Evolutionary conservation across 2,888 invertebrate species (phyloP).

Genomic region (Cybosia mesomella): DNA sequence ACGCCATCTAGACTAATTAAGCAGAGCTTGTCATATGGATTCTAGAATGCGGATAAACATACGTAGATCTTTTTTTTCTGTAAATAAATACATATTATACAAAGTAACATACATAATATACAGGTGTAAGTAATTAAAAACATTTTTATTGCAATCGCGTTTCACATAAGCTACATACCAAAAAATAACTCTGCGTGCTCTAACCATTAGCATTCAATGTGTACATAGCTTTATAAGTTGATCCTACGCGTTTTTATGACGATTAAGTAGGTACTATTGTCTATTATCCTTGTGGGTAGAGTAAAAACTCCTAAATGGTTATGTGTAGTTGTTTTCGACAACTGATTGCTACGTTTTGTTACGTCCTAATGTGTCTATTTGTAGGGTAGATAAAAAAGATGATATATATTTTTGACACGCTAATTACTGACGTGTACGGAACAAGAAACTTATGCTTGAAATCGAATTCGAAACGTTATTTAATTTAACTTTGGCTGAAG

Average conservation of each 20-base stretch:
- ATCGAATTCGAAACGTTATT: conserved; percentile 8
- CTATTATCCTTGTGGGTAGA: conserved; percentile 55
- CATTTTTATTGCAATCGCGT: too few species aligned
- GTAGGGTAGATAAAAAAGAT: conserved; percentile 22
- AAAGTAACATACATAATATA: too few species aligned
- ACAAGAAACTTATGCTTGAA: conserved; percentile 9
- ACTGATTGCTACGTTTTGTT: conserved; percentile 34
- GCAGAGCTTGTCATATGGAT: too few species aligned
- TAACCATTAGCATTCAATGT: background rate
- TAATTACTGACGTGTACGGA: conserved; percentile 7
- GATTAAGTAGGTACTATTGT: conserved; percentile 58
- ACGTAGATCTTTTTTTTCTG: too few species aligned
- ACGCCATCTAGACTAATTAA: too few species aligned
- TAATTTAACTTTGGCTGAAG: background rate
- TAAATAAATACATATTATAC: too few species aligned
- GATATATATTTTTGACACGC: conserved; percentile 24
- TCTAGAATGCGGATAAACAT: too few species aligned
- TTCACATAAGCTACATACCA: background rate
- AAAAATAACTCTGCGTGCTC: background rate
- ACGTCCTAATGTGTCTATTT: conserved; percentile 32
- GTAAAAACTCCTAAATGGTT: conserved; percentile 50
- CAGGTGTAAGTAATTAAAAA: too few species aligned
- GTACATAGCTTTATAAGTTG: conserved; percentile 26
- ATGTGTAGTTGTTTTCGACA: conserved; percentile 40
- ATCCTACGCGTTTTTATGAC: conserved; percentile 54